Percentiles rank a stretch among this genome's conserved stretches.
Evolutionary conservation across 2,888 invertebrate genomes (phyloP).

Genomic region (Phlogophora meticulosa): DNA sequence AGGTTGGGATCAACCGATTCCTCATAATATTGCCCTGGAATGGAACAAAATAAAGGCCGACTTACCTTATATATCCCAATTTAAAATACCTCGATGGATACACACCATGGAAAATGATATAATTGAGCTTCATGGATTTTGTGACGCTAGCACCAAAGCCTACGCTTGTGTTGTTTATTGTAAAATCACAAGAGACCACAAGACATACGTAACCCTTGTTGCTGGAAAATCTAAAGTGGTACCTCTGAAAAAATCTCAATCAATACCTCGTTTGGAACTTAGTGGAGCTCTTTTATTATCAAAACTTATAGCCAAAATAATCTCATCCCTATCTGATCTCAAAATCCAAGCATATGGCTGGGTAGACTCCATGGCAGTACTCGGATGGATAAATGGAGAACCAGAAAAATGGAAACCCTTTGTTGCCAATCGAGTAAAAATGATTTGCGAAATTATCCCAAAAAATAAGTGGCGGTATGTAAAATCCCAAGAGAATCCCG

Average conservation of each 20-base stretch:
- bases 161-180: slow-evolving; percentile 4
- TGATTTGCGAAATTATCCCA: slow-evolving; percentile 10
- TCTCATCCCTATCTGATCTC: neutral
- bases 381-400: slow-evolving; percentile 23
- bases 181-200: neutral
- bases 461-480: too few relatives aligned
- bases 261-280: slow-evolving; percentile 16
- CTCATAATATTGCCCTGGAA: too few relatives aligned
- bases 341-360: too few relatives aligned
- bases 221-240: slow-evolving; percentile 22
- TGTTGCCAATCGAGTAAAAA: slow-evolving; percentile 19
- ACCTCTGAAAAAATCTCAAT: slow-evolving; percentile 17
- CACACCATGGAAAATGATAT: slow-evolving; percentile 5
- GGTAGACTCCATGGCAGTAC: slow-evolving; percentile 10
- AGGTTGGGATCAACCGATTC: too few relatives aligned
- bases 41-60: too few relatives aligned
- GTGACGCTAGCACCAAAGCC: neutral
- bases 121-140: slow-evolving; percentile 21
- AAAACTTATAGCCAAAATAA: slow-evolving; percentile 16
- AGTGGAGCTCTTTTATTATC: slow-evolving; percentile 11
- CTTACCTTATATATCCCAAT: slow-evolving; percentile 9
- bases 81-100: slow-evolving; percentile 15
- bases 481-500: too few relatives aligned
- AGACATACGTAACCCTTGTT: slow-evolving; percentile 1
- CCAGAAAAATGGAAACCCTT: slow-evolving; percentile 23